These are phyloP conservation scores for Myanophis thanlyinensis DNA, from an alignment of 2,113 vertebrate genomes.

Conservation along the genomic window DNA sequence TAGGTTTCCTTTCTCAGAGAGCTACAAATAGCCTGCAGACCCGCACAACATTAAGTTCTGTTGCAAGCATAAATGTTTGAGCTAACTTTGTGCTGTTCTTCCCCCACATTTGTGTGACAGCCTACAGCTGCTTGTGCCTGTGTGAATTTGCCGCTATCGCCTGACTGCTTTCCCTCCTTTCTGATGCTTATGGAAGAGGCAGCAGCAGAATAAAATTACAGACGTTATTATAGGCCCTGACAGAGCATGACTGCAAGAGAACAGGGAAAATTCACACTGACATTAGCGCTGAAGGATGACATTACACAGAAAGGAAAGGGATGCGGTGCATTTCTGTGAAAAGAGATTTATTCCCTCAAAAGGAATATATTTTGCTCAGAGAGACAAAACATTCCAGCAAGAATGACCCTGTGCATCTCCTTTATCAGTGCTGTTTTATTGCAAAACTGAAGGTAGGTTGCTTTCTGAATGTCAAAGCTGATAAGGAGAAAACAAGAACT, in stretches of 20 bases:
- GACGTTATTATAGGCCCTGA: constrained; percentile 37
- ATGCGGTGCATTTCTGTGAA: constrained; percentile 30
- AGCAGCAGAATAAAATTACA: constrained; percentile 39
- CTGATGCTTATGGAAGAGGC: constrained; percentile 40
- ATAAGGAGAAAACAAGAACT: background rate
- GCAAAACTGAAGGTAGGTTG: background rate
- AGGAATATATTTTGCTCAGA: constrained; percentile 11
- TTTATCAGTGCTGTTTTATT: background rate
- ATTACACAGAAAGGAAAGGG: constrained; percentile 1
- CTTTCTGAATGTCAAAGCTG: background rate
- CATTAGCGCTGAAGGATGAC: background rate
- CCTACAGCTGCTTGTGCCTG: constrained; percentile 9
- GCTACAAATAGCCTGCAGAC: background rate
- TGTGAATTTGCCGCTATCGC: background rate
- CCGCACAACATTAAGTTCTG: background rate
- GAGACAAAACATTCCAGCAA: background rate
- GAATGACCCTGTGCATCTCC: background rate
- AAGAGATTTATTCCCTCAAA: background rate
- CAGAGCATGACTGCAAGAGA: constrained; percentile 48
- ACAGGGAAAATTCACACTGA: constrained; percentile 34
- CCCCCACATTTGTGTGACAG: background rate
- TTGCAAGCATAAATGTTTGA: background rate
- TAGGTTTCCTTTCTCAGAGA: background rate
- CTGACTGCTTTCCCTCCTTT: background rate
- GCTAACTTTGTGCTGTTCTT: background rate